Conservation (phyloP, 2,888 invertebrate genomes). For the Pantelozetes paolii region DNA sequence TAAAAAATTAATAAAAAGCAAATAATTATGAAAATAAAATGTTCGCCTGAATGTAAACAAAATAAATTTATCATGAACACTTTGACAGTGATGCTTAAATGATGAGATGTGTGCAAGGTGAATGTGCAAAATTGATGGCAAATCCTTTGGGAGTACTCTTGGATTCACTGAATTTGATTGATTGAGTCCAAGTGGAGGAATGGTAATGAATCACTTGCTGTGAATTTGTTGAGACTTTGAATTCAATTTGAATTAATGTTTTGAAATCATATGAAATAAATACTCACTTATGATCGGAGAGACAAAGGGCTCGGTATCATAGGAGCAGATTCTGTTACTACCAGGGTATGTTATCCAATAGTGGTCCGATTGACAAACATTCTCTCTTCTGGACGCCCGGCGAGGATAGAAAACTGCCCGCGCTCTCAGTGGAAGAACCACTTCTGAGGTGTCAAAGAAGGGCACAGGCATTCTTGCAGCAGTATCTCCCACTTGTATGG, state of each 20-base stretch:
- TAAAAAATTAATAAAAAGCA: too few species aligned
- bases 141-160: not conserved
- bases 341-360: slow-evolving; percentile 29
- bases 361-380: not conserved
- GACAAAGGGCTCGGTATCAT: not conserved
- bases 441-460: not conserved
- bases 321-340: slow-evolving; percentile 1
- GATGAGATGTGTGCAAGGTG: not conserved
- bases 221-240: not conserved
- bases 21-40: too few species aligned
- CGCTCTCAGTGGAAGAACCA: not conserved
- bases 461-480: not conserved
- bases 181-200: not conserved
- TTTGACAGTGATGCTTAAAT: too few species aligned
- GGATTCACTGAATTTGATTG: not conserved
- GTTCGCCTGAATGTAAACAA: too few species aligned
- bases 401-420: not conserved
- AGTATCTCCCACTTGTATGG: not conserved
- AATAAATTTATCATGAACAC: too few species aligned
- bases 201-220: slow-evolving; percentile 10
- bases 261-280: too few species aligned
- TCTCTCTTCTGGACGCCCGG: not conserved
- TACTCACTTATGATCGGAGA: not conserved
- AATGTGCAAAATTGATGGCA: not conserved
- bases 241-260: too few species aligned